Evolutionary conservation across 2,797 vertebrate species (phyloP).

Genomic region (Luscinia luscinia): DNA sequence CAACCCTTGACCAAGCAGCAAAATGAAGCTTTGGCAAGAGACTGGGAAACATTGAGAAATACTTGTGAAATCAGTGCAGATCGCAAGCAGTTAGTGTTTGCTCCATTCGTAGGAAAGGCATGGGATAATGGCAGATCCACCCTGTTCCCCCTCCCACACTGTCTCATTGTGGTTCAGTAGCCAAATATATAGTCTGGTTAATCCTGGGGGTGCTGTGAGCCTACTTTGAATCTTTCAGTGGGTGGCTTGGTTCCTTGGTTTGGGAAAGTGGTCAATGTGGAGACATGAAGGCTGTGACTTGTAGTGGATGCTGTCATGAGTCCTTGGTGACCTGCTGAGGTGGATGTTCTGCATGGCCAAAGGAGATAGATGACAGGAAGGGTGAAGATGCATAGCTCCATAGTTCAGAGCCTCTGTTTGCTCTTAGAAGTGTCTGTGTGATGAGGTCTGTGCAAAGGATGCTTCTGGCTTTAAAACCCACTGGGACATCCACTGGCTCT

Average conservation of each 20-base stretch:
- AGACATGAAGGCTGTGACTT: background rate
- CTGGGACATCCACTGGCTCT: background rate
- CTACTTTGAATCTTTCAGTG: background rate
- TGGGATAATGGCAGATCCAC: constrained; percentile 28
- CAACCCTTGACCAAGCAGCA: constrained; percentile 55
- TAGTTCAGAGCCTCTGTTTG: background rate
- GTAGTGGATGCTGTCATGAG: background rate
- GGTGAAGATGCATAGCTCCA: background rate
- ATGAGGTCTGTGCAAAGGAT: background rate
- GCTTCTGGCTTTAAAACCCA: background rate
- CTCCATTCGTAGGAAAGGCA: background rate
- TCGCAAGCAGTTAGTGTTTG: constrained; percentile 23
- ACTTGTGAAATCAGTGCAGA: constrained; percentile 58
- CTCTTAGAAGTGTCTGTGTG: background rate
- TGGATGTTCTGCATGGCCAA: background rate
- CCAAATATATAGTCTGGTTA: background rate
- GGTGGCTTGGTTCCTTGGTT: background rate
- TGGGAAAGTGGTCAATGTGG: background rate
- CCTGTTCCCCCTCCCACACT: constrained; percentile 27
- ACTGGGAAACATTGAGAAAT: constrained; percentile 50
- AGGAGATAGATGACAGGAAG: background rate
- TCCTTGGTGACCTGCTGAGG: background rate
- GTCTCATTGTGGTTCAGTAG: constrained; percentile 21
- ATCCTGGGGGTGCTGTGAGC: background rate
- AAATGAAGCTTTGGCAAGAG: constrained; percentile 59